Conservation (phyloP, 2,888 invertebrate species). For the Athetis lepigone region DNA sequence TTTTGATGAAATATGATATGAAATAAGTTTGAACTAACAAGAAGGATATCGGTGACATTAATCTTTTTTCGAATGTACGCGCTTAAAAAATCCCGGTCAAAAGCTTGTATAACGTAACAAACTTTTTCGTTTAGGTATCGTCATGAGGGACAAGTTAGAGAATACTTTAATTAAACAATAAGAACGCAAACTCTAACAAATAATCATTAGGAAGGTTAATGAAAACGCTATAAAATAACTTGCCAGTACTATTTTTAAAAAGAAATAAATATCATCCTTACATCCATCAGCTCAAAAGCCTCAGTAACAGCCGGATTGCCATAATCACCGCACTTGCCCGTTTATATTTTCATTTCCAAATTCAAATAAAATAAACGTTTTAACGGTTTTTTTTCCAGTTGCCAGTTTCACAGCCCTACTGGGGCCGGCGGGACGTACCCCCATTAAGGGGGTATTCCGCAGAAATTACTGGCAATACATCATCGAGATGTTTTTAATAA, state of each 20-base stretch:
- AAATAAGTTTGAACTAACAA: too few relatives aligned
- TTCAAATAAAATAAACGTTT: not conserved
- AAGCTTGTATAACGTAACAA: not conserved
- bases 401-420: constrained; percentile 49
- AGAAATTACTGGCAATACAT: constrained; percentile 86
- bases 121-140: not conserved
- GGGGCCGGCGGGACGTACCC: constrained; percentile 56
- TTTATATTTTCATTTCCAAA: not conserved
- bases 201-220: not conserved
- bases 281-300: not conserved
- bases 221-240: too few relatives aligned
- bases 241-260: too few relatives aligned
- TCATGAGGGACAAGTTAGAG: not conserved
- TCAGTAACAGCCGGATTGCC: not conserved
- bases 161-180: not conserved
- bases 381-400: constrained; percentile 3
- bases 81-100: too few relatives aligned
- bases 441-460: constrained; percentile 72
- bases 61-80: too few relatives aligned
- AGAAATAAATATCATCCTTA: too few relatives aligned
- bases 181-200: not conserved
- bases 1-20: too few relatives aligned
- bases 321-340: not conserved
- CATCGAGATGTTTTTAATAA: constrained; percentile 88
- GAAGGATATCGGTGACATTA: too few relatives aligned